Conservation (phyloP, 2,797 vertebrate species). For the Muscicapa striata region DNA sequence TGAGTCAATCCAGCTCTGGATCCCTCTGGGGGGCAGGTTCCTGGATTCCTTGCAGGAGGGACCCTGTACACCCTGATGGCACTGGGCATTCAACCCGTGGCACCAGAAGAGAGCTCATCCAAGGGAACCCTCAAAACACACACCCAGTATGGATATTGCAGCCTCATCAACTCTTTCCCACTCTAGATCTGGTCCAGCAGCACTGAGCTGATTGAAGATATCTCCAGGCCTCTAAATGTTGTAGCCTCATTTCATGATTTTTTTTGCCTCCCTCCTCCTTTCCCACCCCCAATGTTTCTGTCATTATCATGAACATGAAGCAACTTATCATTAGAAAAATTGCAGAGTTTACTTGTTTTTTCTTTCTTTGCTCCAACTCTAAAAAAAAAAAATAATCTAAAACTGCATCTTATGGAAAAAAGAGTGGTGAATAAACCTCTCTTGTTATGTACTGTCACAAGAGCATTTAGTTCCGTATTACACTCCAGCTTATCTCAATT, state of each 20-base stretch:
- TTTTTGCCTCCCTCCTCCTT: neutral
- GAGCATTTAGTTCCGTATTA: neutral
- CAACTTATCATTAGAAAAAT: neutral
- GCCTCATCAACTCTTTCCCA: neutral
- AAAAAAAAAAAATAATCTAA: neutral
- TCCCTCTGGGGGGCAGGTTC: neutral
- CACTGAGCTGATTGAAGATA: neutral
- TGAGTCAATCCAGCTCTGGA: neutral
- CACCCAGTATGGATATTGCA: neutral
- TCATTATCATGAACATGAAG: neutral
- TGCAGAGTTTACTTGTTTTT: neutral
- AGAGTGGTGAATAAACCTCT: neutral
- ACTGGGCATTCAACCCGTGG: neutral
- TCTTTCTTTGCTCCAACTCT: neutral
- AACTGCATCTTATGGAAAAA: neutral
- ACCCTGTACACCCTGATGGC: neutral
- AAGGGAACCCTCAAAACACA: neutral
- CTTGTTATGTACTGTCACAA: neutral
- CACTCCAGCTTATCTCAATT: neutral
- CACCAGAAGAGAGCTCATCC: neutral
- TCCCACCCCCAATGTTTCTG: neutral
- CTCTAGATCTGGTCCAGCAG: neutral
- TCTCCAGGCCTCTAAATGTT: neutral
- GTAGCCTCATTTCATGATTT: accelerated
- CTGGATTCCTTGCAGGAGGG: neutral